A percentile compares a stretch with the other conserved stretches of the same genome.
Evolutionary conservation across 2,888 invertebrate species (phyloP).

Genomic region (Mimachlamys varia): DNA sequence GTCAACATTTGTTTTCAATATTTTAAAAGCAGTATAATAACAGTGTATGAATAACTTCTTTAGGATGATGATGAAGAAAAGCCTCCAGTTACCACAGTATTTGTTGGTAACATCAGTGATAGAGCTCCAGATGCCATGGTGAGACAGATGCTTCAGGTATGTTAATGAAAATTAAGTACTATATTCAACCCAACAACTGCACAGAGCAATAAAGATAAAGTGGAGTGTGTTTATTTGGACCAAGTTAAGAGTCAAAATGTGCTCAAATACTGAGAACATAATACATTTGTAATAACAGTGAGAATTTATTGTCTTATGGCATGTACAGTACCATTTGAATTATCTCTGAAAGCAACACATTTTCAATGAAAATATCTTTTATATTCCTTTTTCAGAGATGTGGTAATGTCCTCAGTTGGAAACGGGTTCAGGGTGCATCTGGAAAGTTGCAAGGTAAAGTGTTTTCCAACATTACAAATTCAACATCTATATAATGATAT

Average conservation of each 20-base stretch:
- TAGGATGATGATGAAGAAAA: slow-evolving; percentile 76
- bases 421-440: slow-evolving; percentile 92
- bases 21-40: too few species aligned
- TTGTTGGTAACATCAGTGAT: slow-evolving; percentile 98
- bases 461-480: not conserved
- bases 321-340: too few species aligned
- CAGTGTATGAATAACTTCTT: not conserved
- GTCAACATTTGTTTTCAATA: too few species aligned
- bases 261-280: too few species aligned
- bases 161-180: not conserved
- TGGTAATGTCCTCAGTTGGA: slow-evolving; percentile 98
- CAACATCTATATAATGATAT: not conserved
- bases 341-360: too few species aligned
- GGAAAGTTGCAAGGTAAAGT: slow-evolving; percentile 84
- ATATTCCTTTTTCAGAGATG: slow-evolving; percentile 86
- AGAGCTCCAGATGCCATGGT: slow-evolving; percentile 97
- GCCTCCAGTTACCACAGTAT: slow-evolving; percentile 97
- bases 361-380: too few species aligned
- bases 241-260: too few species aligned
- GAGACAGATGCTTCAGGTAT: slow-evolving; percentile 90
- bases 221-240: too few species aligned
- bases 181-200: too few species aligned
- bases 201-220: too few species aligned
- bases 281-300: too few species aligned
- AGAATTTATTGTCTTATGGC: too few species aligned